phyloP scores from a whole-genome alignment of 2,113 vertebrate genomes.

The Stomatorhinus ivindoensis region DNA sequence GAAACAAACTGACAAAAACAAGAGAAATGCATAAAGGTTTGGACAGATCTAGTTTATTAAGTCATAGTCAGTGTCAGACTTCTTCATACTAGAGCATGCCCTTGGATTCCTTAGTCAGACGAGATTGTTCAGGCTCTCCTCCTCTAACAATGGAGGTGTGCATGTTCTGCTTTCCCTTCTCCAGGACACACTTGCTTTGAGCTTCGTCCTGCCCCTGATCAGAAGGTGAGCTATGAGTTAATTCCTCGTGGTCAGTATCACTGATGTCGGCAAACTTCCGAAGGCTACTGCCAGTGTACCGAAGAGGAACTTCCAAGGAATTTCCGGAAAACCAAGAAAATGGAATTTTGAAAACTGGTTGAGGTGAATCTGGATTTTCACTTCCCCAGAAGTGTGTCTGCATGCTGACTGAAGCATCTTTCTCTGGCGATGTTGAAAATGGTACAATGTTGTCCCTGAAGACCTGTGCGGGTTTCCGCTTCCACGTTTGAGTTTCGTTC shows the following conservation, averaged over 20 bases:
- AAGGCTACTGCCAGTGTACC: conserved; percentile 63
- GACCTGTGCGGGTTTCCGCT: conserved; percentile 44
- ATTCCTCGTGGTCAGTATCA: conserved; percentile 59
- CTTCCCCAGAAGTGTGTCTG: neutral
- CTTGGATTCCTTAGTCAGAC: neutral
- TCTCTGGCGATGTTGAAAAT: conserved; percentile 45
- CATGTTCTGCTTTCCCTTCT: neutral
- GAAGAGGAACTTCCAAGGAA: conserved; percentile 62
- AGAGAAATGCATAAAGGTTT: neutral
- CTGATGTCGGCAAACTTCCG: conserved; percentile 60
- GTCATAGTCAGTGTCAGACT: neutral
- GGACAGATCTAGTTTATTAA: neutral
- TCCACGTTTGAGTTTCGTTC: conserved; percentile 37
- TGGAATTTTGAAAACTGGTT: conserved; percentile 5
- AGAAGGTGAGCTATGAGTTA: conserved; percentile 35
- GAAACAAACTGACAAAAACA: neutral
- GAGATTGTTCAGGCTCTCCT: neutral
- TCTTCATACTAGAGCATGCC: neutral
- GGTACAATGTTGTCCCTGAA: conserved; percentile 48
- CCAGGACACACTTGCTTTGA: neutral
- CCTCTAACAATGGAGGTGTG: neutral
- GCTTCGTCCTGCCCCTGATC: neutral
- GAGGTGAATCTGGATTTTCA: neutral
- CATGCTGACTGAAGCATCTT: conserved; percentile 48
- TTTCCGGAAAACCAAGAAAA: conserved; percentile 47